phyloP scores from a whole-genome alignment of 2,797 vertebrate species.

The Chaenodraco wilsoni region DNA sequence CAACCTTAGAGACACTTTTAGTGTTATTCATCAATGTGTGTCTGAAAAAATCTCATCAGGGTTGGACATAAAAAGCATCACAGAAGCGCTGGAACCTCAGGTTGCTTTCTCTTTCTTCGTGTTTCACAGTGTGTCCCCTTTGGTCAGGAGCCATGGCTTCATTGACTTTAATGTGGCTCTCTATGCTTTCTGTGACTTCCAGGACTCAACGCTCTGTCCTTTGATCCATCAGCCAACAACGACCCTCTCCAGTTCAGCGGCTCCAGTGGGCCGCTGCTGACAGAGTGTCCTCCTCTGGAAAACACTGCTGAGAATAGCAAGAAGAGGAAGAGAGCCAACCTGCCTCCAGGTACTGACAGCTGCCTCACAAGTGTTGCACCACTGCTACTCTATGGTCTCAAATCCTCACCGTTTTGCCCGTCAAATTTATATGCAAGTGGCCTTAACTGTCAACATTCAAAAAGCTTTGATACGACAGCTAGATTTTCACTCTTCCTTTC shows the following conservation, averaged over 20 bases:
- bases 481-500: conserved; percentile 23
- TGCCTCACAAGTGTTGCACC: conserved; percentile 3
- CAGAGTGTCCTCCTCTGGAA: conserved; percentile 84
- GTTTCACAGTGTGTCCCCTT: not conserved
- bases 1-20: not conserved
- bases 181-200: conserved; percentile 59
- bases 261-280: conserved; percentile 78
- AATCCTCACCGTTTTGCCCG: conserved; percentile 34
- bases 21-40: not conserved
- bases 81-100: not conserved
- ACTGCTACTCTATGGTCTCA: conserved; percentile 25
- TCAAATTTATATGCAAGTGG: conserved; percentile 41
- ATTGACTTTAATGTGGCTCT: conserved; percentile 13
- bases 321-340: conserved; percentile 88
- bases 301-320: conserved; percentile 87
- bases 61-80: conserved; percentile 25
- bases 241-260: conserved; percentile 87
- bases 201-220: conserved; percentile 91
- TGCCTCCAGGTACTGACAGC: conserved; percentile 86
- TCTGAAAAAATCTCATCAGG: not conserved
- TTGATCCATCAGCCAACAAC: conserved; percentile 87
- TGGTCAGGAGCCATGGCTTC: not conserved
- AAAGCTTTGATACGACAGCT: conserved; percentile 34
- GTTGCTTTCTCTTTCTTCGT: conserved; percentile 2
- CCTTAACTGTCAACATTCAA: conserved; percentile 1